Conservation (phyloP, 1,140 invertebrate species). For the Plectrocnemia conspersa region DNA sequence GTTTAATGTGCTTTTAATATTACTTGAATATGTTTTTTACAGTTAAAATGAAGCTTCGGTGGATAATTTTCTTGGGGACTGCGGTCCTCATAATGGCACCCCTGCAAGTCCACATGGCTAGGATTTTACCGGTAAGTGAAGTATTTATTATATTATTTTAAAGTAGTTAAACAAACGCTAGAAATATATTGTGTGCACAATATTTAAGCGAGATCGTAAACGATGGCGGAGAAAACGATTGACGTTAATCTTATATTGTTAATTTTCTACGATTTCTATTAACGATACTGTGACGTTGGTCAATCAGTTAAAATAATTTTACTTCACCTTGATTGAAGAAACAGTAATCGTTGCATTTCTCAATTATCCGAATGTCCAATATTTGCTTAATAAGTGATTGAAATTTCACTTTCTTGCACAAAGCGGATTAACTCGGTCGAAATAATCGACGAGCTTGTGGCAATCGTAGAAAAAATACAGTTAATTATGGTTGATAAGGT, state of each 20-base stretch:
- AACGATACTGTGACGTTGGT: background rate
- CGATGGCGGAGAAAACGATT: background rate
- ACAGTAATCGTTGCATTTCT: slow-evolving; percentile 1
- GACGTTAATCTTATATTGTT: background rate
- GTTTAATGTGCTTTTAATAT: background rate
- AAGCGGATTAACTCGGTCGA: background rate
- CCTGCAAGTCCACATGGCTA: slow-evolving; percentile 3
- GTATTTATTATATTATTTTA: background rate
- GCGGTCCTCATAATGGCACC: slow-evolving; percentile 9
- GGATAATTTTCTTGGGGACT: slow-evolving; percentile 12
- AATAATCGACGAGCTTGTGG: background rate
- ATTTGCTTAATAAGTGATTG: slow-evolving; percentile 9
- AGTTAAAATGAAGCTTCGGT: slow-evolving; percentile 20
- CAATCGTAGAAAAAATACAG: background rate
- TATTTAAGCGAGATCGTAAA: background rate
- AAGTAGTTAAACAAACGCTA: background rate
- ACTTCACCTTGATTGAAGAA: background rate
- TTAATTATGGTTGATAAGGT: background rate
- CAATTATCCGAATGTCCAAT: background rate
- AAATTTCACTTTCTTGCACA: slow-evolving; percentile 9
- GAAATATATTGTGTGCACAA: background rate
- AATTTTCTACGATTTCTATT: background rate
- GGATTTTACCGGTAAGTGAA: slow-evolving; percentile 15
- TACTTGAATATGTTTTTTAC: background rate
- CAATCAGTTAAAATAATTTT: background rate